Evolutionary conservation across 2,113 vertebrate species (phyloP).

Genomic region (Calyptommatus sinebrachiatus): DNA sequence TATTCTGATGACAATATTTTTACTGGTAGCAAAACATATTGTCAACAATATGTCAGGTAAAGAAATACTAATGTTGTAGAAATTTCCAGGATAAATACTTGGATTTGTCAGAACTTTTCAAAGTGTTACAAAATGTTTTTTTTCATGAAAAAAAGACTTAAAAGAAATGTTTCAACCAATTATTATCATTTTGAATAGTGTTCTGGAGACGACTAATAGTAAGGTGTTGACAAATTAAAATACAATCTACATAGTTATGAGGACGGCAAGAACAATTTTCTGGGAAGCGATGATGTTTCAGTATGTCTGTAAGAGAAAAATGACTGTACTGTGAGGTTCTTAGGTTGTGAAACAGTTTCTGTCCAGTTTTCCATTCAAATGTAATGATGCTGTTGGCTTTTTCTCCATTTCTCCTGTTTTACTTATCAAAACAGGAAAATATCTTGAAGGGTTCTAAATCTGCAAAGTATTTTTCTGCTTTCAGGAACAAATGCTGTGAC

Average conservation of each 20-base stretch:
- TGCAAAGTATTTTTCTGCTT: neutral
- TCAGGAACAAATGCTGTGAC: neutral
- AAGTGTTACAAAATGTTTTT: slow-evolving; percentile 48
- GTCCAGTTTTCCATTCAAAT: neutral
- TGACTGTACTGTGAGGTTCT: neutral
- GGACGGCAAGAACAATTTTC: slow-evolving; percentile 29
- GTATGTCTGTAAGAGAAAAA: slow-evolving; percentile 6
- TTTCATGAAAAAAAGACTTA: slow-evolving; percentile 28
- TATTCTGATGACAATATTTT: slow-evolving; percentile 7
- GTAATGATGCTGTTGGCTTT: neutral
- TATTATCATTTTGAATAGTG: slow-evolving; percentile 32
- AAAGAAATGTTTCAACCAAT: slow-evolving; percentile 55
- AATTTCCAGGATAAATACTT: slow-evolving; percentile 53
- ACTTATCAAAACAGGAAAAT: neutral
- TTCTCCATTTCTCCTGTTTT: neutral
- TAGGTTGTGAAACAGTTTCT: slow-evolving; percentile 13
- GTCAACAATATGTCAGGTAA: slow-evolving; percentile 36
- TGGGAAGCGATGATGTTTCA: slow-evolving; percentile 27
- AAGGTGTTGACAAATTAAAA: slow-evolving; percentile 47
- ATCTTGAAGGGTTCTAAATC: slow-evolving; percentile 4
- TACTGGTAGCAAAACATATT: slow-evolving; percentile 3
- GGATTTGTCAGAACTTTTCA: slow-evolving; percentile 18
- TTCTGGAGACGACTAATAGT: slow-evolving; percentile 1
- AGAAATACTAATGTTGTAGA: slow-evolving; percentile 42
- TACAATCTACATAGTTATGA: slow-evolving; percentile 27